phyloP scores from a whole-genome alignment of 2,113 vertebrate species.

The Calypte anna region DNA sequence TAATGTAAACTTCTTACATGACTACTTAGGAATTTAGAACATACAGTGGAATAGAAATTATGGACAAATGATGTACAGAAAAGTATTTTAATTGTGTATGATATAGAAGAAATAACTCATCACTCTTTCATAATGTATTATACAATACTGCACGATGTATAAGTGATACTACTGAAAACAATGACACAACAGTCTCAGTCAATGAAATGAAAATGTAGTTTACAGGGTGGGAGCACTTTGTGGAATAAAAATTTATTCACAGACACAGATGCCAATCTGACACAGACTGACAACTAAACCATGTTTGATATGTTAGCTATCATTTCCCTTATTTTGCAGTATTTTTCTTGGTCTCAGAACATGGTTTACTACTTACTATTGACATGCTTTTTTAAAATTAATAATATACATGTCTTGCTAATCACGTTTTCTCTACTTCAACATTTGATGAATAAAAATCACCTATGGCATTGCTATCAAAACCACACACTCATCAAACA shows the following conservation, averaged over 20 bases:
- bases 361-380: not conserved
- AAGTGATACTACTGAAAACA: constrained; percentile 4
- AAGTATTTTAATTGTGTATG: not conserved
- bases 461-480: not conserved
- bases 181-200: not conserved
- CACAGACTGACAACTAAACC: not conserved
- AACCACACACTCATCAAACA: not conserved
- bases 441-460: not conserved
- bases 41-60: not conserved
- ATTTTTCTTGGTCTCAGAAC: not conserved
- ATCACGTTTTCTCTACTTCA: not conserved
- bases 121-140: not conserved
- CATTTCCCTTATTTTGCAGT: not conserved
- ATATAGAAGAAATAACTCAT: not conserved
- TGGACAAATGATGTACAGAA: not conserved
- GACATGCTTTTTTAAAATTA: constrained; percentile 4
- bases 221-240: not conserved
- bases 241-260: not conserved
- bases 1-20: not conserved
- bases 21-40: not conserved
- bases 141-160: not conserved
- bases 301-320: not conserved
- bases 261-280: not conserved
- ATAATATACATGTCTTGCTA: not conserved
- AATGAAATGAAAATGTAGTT: not conserved